These are phyloP conservation scores for Otocyon megalotis DNA, from an alignment of 2,113 vertebrate species.

Conservation along the genomic window DNA sequence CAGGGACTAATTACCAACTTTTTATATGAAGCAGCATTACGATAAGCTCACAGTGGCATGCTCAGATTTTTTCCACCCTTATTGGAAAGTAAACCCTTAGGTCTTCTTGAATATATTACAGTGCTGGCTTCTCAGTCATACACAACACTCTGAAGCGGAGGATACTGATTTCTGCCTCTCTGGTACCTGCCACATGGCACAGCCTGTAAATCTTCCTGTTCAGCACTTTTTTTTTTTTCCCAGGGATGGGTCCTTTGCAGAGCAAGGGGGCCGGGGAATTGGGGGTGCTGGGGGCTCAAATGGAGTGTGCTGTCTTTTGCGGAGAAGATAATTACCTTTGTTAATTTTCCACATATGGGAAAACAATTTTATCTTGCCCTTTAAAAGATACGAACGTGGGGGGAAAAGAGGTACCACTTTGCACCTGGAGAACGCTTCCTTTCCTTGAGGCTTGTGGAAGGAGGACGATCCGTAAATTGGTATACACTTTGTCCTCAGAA, in stretches of 20 bases:
- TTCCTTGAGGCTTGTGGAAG: neutral
- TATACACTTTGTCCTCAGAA: slow-evolving; percentile 60
- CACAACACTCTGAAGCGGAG: slow-evolving; percentile 80
- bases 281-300: too few species aligned
- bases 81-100: slow-evolving; percentile 95
- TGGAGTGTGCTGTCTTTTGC: neutral
- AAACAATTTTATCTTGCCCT: slow-evolving; percentile 71
- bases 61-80: slow-evolving; percentile 87
- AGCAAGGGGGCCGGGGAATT: neutral
- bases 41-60: slow-evolving; percentile 87
- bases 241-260: slow-evolving; percentile 62
- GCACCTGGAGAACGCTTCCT: neutral
- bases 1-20: slow-evolving; percentile 99
- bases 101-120: slow-evolving; percentile 95
- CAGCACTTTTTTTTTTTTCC: slow-evolving; percentile 22
- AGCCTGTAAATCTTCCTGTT: slow-evolving; percentile 50
- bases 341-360: slow-evolving; percentile 75
- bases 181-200: slow-evolving; percentile 58
- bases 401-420: slow-evolving; percentile 66
- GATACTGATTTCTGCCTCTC: slow-evolving; percentile 50
- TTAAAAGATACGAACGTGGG: slow-evolving; percentile 67
- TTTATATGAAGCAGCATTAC: slow-evolving; percentile 93
- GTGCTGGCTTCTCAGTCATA: slow-evolving; percentile 78
- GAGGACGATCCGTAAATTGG: slow-evolving; percentile 64
- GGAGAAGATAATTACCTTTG: neutral